Percentiles rank a stretch among this genome's conserved stretches.
phyloP scores from a whole-genome alignment of 2,888 invertebrate genomes.

The Apoda limacodes region DNA sequence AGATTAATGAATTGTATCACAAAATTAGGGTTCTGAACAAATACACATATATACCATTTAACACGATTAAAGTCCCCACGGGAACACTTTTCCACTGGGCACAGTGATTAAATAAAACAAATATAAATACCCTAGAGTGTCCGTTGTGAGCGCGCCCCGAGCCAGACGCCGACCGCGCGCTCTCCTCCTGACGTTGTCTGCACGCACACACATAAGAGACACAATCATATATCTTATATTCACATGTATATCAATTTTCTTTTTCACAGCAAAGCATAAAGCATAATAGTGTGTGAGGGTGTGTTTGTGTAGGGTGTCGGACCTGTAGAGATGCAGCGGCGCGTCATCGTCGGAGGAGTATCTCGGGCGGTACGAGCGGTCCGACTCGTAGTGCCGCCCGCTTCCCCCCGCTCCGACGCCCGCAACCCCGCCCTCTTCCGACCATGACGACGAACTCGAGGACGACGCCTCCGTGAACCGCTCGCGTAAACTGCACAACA shows the following conservation, averaged over 20 bases:
- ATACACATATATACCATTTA: too few species aligned
- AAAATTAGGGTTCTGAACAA: too few species aligned
- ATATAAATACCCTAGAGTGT: slow-evolving; percentile 23
- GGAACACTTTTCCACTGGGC: slow-evolving; percentile 1
- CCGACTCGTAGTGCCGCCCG: slow-evolving; percentile 47
- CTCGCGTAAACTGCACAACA: slow-evolving; percentile 24
- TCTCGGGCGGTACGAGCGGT: slow-evolving; percentile 52
- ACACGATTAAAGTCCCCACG: too few species aligned
- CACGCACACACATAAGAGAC: slow-evolving; percentile 2
- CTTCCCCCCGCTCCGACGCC: slow-evolving; percentile 13
- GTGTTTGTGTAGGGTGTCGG: neutral
- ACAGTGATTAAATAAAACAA: neutral
- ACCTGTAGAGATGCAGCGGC: slow-evolving; percentile 44
- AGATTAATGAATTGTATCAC: too few species aligned
- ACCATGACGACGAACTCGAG: slow-evolving; percentile 25
- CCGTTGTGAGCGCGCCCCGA: slow-evolving; percentile 17
- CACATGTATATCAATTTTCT: neutral
- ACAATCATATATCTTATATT: neutral
- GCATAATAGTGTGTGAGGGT: neutral
- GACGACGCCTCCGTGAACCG: slow-evolving; percentile 36
- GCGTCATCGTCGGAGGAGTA: slow-evolving; percentile 52
- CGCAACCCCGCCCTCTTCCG: slow-evolving; percentile 16
- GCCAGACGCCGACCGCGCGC: slow-evolving; percentile 6
- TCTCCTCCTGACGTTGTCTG: slow-evolving; percentile 22
- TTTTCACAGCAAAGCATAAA: neutral